Percentiles rank a stretch among this genome's conserved stretches.
phyloP scores from a whole-genome alignment of 2,113 vertebrate genomes.

The Burhinus oedicnemus region DNA sequence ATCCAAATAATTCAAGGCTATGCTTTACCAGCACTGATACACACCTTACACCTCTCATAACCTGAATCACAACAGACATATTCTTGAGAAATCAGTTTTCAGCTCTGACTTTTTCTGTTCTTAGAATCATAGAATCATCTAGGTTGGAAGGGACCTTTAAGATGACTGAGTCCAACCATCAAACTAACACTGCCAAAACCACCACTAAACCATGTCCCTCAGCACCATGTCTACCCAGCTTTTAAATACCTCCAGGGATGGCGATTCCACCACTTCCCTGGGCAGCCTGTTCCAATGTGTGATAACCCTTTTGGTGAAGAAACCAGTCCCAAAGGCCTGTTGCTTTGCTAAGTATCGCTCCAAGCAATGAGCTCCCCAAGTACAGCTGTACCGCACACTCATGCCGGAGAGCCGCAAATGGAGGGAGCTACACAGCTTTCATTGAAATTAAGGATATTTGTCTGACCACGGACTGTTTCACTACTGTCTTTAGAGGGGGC shows the following conservation, averaged over 20 bases:
- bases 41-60: background rate
- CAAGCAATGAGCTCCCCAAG: background rate
- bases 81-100: background rate
- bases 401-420: fast-evolving
- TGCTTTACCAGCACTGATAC: background rate
- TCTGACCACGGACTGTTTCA: background rate
- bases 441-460: background rate
- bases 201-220: too few relatives aligned
- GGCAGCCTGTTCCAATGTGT: too few relatives aligned
- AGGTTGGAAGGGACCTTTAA: too few relatives aligned
- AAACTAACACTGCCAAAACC: too few relatives aligned
- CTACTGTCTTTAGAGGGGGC: background rate
- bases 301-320: too few relatives aligned
- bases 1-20: background rate
- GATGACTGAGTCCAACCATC: too few relatives aligned
- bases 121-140: background rate
- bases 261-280: too few relatives aligned
- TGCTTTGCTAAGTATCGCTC: fast-evolving
- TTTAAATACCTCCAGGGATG: too few relatives aligned
- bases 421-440: background rate
- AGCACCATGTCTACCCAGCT: too few relatives aligned
- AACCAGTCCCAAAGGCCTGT: background rate
- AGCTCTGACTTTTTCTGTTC: background rate
- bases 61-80: background rate
- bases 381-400: fast-evolving